Evolutionary conservation across 2,797 vertebrate species (phyloP).

Genomic region (Chlorospingus semifuscus): DNA sequence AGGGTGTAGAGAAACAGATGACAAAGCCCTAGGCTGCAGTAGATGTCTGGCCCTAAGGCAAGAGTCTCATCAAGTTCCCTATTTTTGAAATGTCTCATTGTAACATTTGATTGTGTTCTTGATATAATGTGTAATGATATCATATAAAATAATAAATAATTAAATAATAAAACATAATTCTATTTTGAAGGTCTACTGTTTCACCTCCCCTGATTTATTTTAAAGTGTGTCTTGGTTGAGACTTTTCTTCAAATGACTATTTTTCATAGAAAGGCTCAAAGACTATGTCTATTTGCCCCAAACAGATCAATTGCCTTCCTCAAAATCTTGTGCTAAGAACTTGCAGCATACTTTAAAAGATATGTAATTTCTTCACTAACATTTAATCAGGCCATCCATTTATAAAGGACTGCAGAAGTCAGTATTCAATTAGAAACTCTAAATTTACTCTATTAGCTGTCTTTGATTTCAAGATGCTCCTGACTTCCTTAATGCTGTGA

Average conservation of each 20-base stretch:
- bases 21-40: background rate
- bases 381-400: background rate
- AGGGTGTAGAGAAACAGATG: background rate
- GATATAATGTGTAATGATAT: background rate
- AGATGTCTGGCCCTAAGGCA: background rate
- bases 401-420: background rate
- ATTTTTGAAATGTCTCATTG: background rate
- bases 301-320: background rate
- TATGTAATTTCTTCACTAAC: background rate
- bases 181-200: background rate
- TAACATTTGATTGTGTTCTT: background rate
- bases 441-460: background rate
- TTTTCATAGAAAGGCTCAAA: background rate
- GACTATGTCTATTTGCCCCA: accelerated
- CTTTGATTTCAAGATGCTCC: background rate
- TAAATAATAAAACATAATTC: background rate
- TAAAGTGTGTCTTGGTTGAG: background rate
- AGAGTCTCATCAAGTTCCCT: background rate
- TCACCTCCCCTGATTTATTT: background rate
- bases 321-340: background rate
- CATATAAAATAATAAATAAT: background rate
- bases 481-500: background rate
- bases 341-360: background rate
- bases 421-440: background rate
- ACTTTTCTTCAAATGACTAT: background rate